Percentiles rank a stretch among this genome's conserved stretches.
Conservation (phyloP, 2,113 vertebrate genomes). For the Kryptolebias marmoratus region DNA sequence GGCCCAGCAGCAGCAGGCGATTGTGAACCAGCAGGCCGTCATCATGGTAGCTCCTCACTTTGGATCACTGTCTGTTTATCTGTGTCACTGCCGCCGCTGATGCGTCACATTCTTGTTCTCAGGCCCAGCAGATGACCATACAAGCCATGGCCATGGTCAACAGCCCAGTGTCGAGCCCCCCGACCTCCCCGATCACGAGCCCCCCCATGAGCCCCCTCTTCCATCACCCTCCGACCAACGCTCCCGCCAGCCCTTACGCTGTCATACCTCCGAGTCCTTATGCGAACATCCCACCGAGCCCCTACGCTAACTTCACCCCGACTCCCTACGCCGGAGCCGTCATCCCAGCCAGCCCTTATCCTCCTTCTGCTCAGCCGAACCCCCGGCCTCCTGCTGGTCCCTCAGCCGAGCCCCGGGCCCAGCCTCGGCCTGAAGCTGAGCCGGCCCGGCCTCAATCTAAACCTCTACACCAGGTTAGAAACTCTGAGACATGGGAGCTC, state of each 20-base stretch:
- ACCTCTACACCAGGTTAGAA: slow-evolving; percentile 61
- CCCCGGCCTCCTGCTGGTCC: slow-evolving; percentile 9
- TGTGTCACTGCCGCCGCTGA: slow-evolving; percentile 5
- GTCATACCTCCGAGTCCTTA: slow-evolving; percentile 73
- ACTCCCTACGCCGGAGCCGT: slow-evolving; percentile 47
- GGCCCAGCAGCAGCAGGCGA: slow-evolving; percentile 79
- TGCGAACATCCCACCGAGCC: slow-evolving; percentile 68
- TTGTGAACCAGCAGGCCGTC: slow-evolving; percentile 82
- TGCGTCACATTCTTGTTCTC: slow-evolving; percentile 12
- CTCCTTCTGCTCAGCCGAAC: slow-evolving; percentile 29
- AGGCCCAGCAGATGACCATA: slow-evolving; percentile 90
- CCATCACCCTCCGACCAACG: slow-evolving; percentile 65
- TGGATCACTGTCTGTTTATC: slow-evolving; percentile 11
- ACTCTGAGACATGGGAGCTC: slow-evolving; percentile 31
- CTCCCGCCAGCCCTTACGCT: slow-evolving; percentile 56
- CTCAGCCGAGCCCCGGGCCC: slow-evolving; percentile 1
- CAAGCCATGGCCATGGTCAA: slow-evolving; percentile 81
- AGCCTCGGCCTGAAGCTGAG: not conserved
- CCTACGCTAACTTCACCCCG: slow-evolving; percentile 71
- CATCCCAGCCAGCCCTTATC: slow-evolving; percentile 47
- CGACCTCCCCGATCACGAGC: slow-evolving; percentile 66
- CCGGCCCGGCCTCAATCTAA: slow-evolving; percentile 20
- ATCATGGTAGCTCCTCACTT: slow-evolving; percentile 79
- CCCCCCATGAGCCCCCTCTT: slow-evolving; percentile 68
- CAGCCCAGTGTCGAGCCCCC: slow-evolving; percentile 71